Base-by-base conservation (phyloP, 1,140 invertebrate genomes). In the Ips nitidus region DNA sequence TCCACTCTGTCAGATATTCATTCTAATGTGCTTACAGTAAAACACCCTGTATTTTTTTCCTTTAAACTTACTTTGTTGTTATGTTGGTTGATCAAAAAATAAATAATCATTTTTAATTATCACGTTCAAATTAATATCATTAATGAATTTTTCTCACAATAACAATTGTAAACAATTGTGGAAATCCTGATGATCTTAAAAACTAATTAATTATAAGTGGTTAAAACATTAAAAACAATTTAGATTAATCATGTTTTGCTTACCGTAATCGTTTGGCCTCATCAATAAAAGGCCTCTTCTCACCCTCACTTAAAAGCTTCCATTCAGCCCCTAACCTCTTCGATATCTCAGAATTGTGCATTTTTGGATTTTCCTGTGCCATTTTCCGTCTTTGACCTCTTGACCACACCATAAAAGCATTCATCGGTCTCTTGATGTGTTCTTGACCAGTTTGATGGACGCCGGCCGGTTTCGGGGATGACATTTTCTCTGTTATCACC, bases 341-440 rank as follows among this genome's bases (percentile, higher is more conserved):
- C 37, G 93, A 95, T 70, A 97, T 97, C 82, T 96, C 94, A 0
- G 94, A 95, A 81, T 97, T 97, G 82, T 97, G 95, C 95, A 98
- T 98, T 83, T 98, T 98, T 1, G 95, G 96, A 83, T 98, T 98
- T 77, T 98, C 95, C 79, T 97, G 94, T 2, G 97, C 95, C 93
- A 98, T 98, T 85, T 98, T 95, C 70, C 93, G 83, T 67, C 94
- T 81, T 77, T 96, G 94, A 40, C 92, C 92, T 53, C 93, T 82
- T 1, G 93, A 95, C 93, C 93, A 95, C 37, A 95, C 93, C 94
- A 95, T 95, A 79, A 95, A 95, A 2, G 93, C 93, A 80, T 95
- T 95, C 94, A 95, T 95, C 4, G 93, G 93, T 72, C 94, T 82
- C 80, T 94, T 94, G 71, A 95, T 94, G 75, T 94, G 92, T 78